Evolutionary conservation across 1,140 invertebrate species (phyloP), one percentile per base, ranked within the genome.

Genomic region (Bombus superbus): DNA sequence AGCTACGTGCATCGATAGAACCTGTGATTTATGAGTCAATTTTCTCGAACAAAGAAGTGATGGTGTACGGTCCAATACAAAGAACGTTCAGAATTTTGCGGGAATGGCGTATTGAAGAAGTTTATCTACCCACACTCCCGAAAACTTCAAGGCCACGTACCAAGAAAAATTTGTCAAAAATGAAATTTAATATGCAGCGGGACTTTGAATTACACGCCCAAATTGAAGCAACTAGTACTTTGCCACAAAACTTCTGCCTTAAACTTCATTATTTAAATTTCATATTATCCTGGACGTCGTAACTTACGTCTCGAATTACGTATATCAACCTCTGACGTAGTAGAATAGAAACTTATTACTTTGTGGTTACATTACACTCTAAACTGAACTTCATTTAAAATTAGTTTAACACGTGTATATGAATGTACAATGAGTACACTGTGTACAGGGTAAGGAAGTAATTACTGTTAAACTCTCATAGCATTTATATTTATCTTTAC

Each of bases 251-350:
- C 32, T 66, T 32, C 13, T 32, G 32, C 15, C n/a, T 66, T 32
- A 66, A 66, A 66, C 64, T 66, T 66, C 64, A 32, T 66, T 66
- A 66, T 66, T 66, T 66, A 66, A 66, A 66, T 66, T 66, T 32
- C 64, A 66, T 66, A 66, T 66, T 66, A 66, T 18, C 13, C 64
- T 15, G 5, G 64, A 66, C n/a, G n/a, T 35, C 64, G 15, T 32
- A 32, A 32, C 64, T 66, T n/a, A 32, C 13, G 15, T 66, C 64
- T 32, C 64, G 64, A 66, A 66, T 66, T 66, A 66, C 64, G 64
- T 66, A 32, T 66, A 6, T 66, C n/a, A 35, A 66, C n/a, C 13
- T 66, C n/a, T 32, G 32, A 66, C n/a, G 6, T 32, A 15, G n/a
- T 15, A 66, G 13, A 66, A 32, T 15, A 66, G 64, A 53, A 53